Evolutionary conservation across 2,888 invertebrate genomes (phyloP).

Genomic region (Sclerodermus sp.): DNA sequence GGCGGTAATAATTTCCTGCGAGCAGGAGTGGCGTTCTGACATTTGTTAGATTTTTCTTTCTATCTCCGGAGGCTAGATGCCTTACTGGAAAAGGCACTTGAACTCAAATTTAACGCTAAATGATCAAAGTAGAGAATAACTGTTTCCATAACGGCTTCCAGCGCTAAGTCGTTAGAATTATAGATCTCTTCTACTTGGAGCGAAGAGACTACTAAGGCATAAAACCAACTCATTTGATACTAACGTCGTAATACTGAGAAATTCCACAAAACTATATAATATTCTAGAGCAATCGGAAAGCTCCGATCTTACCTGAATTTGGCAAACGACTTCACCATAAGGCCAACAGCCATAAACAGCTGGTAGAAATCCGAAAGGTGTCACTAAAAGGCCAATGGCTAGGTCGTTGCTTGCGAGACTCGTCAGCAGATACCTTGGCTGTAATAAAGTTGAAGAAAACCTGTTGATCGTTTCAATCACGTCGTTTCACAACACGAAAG

Average conservation of each 20-base stretch:
- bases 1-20: conserved; percentile 48
- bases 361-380: conserved; percentile 82
- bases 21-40: conserved; percentile 24
- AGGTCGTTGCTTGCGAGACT: conserved; percentile 86
- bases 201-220: too few relatives aligned
- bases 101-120: too few relatives aligned
- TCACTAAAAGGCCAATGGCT: conserved; percentile 83
- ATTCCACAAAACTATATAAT: too few relatives aligned
- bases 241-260: too few relatives aligned
- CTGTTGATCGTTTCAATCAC: conserved; percentile 28
- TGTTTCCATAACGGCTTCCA: too few relatives aligned
- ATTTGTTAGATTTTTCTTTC: conserved; percentile 24
- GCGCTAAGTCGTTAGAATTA: too few relatives aligned
- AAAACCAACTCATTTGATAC: too few relatives aligned
- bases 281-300: too few relatives aligned
- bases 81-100: too few relatives aligned
- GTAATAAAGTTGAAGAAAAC: conserved; percentile 47
- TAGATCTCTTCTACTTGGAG: too few relatives aligned
- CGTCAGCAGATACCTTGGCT: conserved; percentile 86
- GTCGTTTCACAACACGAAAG: conserved; percentile 4
- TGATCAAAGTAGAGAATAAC: too few relatives aligned
- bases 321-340: conserved; percentile 86
- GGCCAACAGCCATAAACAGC: conserved; percentile 89
- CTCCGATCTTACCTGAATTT: conserved; percentile 70
- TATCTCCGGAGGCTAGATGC: conserved; percentile 12